Evolutionary conservation across 1,140 invertebrate species (phyloP).

Genomic region (Trichonephila clavipes): DNA sequence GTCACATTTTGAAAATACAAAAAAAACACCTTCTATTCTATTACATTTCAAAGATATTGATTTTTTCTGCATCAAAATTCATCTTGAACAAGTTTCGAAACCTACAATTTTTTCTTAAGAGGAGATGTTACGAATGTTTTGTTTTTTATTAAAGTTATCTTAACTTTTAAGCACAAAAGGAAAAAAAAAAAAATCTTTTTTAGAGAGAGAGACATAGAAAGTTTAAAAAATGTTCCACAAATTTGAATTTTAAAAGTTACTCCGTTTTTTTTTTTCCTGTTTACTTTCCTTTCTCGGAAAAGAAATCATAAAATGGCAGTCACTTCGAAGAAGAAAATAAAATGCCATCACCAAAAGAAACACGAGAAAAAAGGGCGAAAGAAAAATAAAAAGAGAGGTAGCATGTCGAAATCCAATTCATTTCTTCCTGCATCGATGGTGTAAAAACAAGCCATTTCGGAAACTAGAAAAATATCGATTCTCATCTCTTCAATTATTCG

Average conservation of each 20-base stretch:
- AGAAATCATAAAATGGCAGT: neutral
- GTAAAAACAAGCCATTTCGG: constrained; percentile 39
- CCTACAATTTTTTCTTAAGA: too few relatives aligned
- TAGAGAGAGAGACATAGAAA: too few relatives aligned
- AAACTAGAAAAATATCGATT: constrained; percentile 50
- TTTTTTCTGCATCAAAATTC: too few relatives aligned
- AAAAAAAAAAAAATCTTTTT: too few relatives aligned
- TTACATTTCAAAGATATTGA: too few relatives aligned
- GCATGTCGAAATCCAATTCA: constrained; percentile 24
- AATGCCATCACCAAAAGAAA: neutral
- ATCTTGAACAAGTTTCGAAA: too few relatives aligned
- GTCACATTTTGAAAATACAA: too few relatives aligned
- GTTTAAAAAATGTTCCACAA: neutral
- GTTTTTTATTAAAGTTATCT: too few relatives aligned
- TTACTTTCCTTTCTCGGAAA: neutral
- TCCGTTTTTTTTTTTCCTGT: neutral
- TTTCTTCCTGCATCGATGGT: neutral
- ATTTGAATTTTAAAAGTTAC: constrained; percentile 20
- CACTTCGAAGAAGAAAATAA: neutral
- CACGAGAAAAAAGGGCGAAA: neutral
- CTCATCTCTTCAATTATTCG: constrained; percentile 49
- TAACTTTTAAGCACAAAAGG: too few relatives aligned
- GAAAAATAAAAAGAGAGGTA: neutral
- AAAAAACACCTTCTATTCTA: too few relatives aligned
- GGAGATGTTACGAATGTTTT: too few relatives aligned